These are phyloP conservation scores for Metaphire vulgaris DNA, from an alignment of 1,140 invertebrate species.

Conservation along the genomic window DNA sequence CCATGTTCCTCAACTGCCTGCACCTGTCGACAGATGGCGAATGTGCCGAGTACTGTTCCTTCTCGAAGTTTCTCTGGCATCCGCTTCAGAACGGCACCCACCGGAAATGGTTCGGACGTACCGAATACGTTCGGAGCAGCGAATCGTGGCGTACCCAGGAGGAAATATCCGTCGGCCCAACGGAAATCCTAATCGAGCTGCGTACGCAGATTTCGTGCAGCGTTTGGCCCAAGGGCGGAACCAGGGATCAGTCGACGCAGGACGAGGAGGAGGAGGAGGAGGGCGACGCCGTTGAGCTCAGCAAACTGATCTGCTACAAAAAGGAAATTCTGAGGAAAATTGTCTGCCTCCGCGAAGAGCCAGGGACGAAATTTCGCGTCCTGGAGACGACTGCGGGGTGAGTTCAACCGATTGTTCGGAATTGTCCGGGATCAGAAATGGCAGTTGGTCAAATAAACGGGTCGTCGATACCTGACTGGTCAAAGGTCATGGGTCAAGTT, in stretches of 20 bases:
- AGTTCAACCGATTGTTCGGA: no score
- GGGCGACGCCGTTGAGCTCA: neutral
- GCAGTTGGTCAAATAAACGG: no score
- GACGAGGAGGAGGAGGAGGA: neutral
- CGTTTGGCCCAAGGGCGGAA: no score
- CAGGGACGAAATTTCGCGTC: neutral
- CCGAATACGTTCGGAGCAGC: constrained; percentile 8
- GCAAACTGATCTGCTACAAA: neutral
- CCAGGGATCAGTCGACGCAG: no score
- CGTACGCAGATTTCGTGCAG: neutral
- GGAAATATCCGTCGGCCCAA: neutral
- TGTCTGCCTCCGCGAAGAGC: neutral
- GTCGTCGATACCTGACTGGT: no score
- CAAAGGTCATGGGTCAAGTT: no score
- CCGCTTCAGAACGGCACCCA: neutral
- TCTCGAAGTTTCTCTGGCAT: neutral
- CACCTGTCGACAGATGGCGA: no score
- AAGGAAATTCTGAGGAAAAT: neutral
- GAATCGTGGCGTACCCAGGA: neutral
- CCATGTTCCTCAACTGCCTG: no score
- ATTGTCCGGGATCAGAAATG: no score
- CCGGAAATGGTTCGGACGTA: constrained; percentile 8
- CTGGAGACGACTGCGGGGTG: neutral
- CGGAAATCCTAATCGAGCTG: constrained; percentile 4
- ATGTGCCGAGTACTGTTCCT: neutral